These are phyloP conservation scores for Trissolcus basalis DNA, from an alignment of 1,140 invertebrate genomes.

Conservation along the genomic window DNA sequence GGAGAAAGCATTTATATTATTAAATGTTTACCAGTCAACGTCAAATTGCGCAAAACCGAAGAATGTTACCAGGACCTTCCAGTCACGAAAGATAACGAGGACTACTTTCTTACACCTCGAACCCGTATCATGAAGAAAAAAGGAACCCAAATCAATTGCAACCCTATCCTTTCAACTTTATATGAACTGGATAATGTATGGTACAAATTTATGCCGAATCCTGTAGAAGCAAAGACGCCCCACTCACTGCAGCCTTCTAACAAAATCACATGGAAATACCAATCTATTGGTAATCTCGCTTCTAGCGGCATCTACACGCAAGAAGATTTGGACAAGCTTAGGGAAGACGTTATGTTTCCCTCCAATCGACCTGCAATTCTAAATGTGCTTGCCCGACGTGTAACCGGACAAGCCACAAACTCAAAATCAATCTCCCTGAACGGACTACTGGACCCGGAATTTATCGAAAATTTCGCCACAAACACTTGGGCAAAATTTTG, in stretches of 20 bases:
- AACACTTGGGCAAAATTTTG: slow-evolving; percentile 24
- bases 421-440: background rate
- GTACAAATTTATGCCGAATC: too few species aligned
- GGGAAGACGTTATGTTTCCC: too few species aligned
- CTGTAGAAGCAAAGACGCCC: too few species aligned
- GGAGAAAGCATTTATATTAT: too few species aligned
- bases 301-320: slow-evolving; percentile 11
- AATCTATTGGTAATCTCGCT: background rate
- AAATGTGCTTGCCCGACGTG: slow-evolving; percentile 32
- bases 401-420: slow-evolving; percentile 3
- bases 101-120: too few species aligned
- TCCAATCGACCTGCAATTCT: slow-evolving; percentile 1
- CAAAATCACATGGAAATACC: slow-evolving; percentile 47
- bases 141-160: too few species aligned
- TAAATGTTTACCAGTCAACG: too few species aligned
- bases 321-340: slow-evolving; percentile 14
- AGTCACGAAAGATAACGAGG: background rate
- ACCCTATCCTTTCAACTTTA: too few species aligned
- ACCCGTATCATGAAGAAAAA: too few species aligned
- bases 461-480: slow-evolving; percentile 25
- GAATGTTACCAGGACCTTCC: slow-evolving; percentile 13
- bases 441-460: slow-evolving; percentile 18
- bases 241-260: too few species aligned
- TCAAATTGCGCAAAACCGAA: background rate
- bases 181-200: too few species aligned